Evolutionary conservation across 2,113 vertebrate species (phyloP), one percentile per base, ranked within the genome.

Genomic region (Pedionomus torquatus): DNA sequence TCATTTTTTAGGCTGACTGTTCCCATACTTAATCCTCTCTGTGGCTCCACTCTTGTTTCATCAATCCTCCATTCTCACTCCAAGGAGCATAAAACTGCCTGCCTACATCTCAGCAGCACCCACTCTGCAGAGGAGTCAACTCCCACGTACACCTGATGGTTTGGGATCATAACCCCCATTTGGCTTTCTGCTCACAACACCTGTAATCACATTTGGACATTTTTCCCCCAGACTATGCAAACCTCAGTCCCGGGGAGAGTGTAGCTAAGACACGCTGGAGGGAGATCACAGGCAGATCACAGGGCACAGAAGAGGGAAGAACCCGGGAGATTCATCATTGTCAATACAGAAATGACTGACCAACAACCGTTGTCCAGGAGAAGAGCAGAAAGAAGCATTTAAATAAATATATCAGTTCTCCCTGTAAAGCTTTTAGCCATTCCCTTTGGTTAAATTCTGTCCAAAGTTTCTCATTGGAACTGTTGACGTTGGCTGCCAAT

Each of bases 81-180:
- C 9, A 4, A 65, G 21, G 35, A 35, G 31, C 23, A 39, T 4
- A 37, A 35, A 84, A 33, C 51, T 26, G 13, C 37, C 31, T 35
- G 10, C 1, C 65, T 72, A 24, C 5, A 7, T 25, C 52, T 37
- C 17, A 18, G 14, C 20, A 23, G 15, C 14, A 23, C 3, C 49
- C 18, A 0, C 30, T 20, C 15, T 17, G 19, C 24, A 69, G 51
- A 63, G 23, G 4, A 65, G 4, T 44, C 75, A 69, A 5, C 12
- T 83, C 16, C 71, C 46, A n/a, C 0, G 0, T n/a, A 13, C 14
- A 66, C 31, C 21, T 30, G 23, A 5, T 31, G 41, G 41, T 23
- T 39, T 63, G 43, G n/a, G 44, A 52, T 68, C 6, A 4, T 2
- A 68, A 25, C 2, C 6, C 33, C 15, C 11, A 0, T 1, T 2